Conservation (phyloP, 2,888 invertebrate species). For the Dolichomitus sp. region DNA sequence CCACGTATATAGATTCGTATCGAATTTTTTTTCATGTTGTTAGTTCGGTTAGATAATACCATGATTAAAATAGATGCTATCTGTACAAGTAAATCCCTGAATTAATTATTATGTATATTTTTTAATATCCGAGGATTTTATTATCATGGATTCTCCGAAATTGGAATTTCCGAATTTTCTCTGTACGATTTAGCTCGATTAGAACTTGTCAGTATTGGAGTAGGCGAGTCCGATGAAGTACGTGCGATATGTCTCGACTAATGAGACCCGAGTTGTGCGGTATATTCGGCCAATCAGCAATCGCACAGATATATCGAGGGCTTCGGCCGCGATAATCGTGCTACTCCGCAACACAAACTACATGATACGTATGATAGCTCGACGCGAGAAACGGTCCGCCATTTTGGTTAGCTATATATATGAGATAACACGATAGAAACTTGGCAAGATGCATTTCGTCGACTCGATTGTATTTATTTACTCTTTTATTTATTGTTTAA, state of each 20-base stretch:
- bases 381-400: constrained; percentile 46
- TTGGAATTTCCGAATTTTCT: background rate
- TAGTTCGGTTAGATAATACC: background rate
- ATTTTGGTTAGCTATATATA: constrained; percentile 37
- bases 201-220: background rate
- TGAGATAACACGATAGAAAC: constrained; percentile 51
- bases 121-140: too few species aligned
- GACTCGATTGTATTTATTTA: constrained; percentile 36
- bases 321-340: constrained; percentile 44
- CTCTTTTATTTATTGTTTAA: constrained; percentile 19
- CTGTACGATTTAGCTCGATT: background rate
- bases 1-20: too few species aligned
- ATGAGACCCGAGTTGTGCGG: constrained; percentile 40
- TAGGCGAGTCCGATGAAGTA: constrained; percentile 44
- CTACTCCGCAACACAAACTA: constrained; percentile 29
- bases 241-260: constrained; percentile 39
- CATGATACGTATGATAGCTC: constrained; percentile 35
- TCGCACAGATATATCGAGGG: constrained; percentile 34
- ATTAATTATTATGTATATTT: too few species aligned
- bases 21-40: background rate
- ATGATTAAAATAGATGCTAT: too few species aligned
- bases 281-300: constrained; percentile 47
- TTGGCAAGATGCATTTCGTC: constrained; percentile 37
- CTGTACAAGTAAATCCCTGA: too few species aligned
- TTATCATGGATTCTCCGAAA: too few species aligned